Evolutionary conservation across 2,113 vertebrate species (phyloP).

Genomic region (Macaca nemestrina): DNA sequence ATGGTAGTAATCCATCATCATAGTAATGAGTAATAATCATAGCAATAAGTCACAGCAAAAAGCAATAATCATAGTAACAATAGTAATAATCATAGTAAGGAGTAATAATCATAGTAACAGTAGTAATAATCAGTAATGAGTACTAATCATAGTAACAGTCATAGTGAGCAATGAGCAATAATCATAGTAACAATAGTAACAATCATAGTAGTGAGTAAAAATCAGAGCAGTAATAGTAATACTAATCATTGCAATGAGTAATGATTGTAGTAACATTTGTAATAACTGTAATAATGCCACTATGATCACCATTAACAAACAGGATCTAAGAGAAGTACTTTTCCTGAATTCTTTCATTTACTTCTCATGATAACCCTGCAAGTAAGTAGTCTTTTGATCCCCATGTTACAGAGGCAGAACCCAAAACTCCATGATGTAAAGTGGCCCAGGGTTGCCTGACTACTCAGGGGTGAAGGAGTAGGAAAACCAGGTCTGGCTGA

Average conservation of each 20-base stretch:
- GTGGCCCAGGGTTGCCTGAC: rapidly evolving
- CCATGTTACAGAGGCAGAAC: background rate
- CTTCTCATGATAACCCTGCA: background rate
- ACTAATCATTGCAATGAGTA: background rate
- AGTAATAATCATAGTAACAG: background rate
- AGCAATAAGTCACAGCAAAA: rapidly evolving
- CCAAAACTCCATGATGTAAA: rapidly evolving
- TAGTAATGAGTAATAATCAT: background rate
- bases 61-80: background rate
- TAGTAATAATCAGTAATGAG: background rate
- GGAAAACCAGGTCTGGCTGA: background rate
- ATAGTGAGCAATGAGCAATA: background rate
- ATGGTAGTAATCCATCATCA: background rate
- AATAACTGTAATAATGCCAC: background rate
- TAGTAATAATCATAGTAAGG: background rate
- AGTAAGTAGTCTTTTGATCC: too few species aligned
- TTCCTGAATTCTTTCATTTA: background rate
- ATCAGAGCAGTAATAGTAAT: rapidly evolving
- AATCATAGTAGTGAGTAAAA: too few species aligned
- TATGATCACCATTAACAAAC: too few species aligned
- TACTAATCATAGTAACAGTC: background rate
- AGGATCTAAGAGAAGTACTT: background rate
- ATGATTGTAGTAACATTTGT: rapidly evolving
- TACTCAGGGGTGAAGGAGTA: rapidly evolving
- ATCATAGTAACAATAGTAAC: background rate